Percentiles rank a stretch among this genome's conserved stretches.
Evolutionary conservation across 1,140 invertebrate genomes (phyloP).

Genomic region (Pentalonia nigronervosa): DNA sequence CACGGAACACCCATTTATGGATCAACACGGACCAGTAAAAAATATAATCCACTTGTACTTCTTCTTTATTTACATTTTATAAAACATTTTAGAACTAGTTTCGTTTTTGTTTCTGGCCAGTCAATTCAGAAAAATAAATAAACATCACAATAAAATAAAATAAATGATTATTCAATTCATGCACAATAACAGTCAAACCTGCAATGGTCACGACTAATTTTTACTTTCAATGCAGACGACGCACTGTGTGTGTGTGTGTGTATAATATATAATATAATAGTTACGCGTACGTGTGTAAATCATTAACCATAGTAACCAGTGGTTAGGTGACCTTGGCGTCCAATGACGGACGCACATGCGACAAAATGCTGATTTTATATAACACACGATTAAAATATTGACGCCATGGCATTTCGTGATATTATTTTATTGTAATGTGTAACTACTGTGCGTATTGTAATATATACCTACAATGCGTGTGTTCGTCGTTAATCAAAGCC

Average conservation of each 20-base stretch:
- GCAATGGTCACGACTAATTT: constrained; percentile 8
- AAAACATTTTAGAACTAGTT: neutral
- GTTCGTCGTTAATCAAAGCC: constrained; percentile 34
- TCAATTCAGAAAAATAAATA: neutral
- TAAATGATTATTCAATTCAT: neutral
- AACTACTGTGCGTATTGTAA: no score
- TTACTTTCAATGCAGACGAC: constrained; percentile 42
- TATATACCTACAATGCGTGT: neutral
- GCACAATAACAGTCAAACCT: neutral
- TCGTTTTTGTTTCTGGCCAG: neutral
- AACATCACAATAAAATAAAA: neutral
- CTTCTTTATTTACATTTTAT: neutral
- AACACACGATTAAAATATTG: neutral
- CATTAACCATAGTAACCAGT: constrained; percentile 1
- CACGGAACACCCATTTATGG: neutral
- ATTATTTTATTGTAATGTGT: constrained; percentile 31
- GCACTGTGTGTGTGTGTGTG: neutral
- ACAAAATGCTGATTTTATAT: constrained; percentile 42
- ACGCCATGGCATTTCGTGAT: neutral
- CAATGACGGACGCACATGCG: constrained; percentile 30
- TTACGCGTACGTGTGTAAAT: constrained; percentile 23
- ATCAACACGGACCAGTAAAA: neutral
- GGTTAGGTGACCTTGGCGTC: neutral
- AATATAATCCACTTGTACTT: neutral
- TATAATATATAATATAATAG: neutral